phyloP scores from a whole-genome alignment of 2,113 vertebrate species.

The Notiomystis cincta region DNA sequence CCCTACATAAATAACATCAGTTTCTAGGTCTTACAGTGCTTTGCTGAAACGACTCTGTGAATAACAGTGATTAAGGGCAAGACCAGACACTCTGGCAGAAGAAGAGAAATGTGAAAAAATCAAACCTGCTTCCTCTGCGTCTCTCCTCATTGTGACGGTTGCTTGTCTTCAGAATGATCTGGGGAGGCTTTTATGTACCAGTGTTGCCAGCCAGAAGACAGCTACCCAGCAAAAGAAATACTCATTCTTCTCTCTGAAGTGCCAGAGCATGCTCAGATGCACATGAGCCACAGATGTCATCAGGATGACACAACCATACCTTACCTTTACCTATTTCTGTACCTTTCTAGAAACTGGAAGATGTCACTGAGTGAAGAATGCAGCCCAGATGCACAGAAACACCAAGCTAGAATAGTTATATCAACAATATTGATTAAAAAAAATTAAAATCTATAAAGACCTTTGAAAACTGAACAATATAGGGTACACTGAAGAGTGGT shows the following conservation, averaged over 20 bases:
- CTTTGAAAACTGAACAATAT: background rate
- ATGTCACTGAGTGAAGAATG: background rate
- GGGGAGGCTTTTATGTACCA: background rate
- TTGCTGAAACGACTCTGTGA: background rate
- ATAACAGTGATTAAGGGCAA: background rate
- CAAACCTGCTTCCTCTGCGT: background rate
- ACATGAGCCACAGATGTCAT: accelerated
- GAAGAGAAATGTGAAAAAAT: background rate
- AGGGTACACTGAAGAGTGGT: background rate
- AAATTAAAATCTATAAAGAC: background rate
- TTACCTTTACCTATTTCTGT: background rate
- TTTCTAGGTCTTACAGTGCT: background rate
- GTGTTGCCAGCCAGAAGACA: background rate
- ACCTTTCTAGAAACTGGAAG: background rate
- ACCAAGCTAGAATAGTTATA: background rate
- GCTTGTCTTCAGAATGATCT: background rate
- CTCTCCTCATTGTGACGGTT: background rate
- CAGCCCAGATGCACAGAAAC: background rate
- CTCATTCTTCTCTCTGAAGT: background rate
- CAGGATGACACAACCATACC: background rate
- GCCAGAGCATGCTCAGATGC: background rate
- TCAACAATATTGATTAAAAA: background rate
- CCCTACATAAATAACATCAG: background rate
- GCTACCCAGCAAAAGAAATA: background rate
- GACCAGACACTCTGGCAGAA: background rate